Conservation (phyloP, 2,888 invertebrate genomes). For the Chrysolina haemoptera region DNA sequence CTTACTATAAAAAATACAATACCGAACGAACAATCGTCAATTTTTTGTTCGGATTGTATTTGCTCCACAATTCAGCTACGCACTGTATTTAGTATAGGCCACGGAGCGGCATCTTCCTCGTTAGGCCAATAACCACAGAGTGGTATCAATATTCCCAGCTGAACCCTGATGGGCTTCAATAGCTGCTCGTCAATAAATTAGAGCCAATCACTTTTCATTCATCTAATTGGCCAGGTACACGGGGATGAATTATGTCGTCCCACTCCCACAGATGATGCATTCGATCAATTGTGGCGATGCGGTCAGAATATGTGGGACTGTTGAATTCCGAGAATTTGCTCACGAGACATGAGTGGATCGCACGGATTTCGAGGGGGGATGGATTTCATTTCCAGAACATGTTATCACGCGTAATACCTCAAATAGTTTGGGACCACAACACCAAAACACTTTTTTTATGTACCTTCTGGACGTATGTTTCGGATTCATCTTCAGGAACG, state of each 20-base stretch:
- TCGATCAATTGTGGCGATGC: constrained; percentile 37
- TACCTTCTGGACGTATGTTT: too few species aligned
- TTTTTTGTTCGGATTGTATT: too few species aligned
- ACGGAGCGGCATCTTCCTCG: neutral
- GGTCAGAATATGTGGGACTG: constrained; percentile 33
- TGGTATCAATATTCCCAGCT: neutral
- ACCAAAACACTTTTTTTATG: too few species aligned
- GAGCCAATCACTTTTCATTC: constrained; percentile 20
- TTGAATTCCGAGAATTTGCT: constrained; percentile 37
- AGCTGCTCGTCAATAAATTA: constrained; percentile 21
- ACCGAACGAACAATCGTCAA: too few species aligned
- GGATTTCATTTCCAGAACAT: neutral
- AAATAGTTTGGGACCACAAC: too few species aligned
- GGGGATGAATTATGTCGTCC: neutral
- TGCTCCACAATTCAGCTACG: too few species aligned
- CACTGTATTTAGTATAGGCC: neutral
- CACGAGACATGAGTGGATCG: constrained; percentile 23
- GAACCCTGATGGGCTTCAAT: neutral
- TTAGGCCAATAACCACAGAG: neutral
- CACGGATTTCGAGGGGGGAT: neutral
- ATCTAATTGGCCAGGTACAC: constrained; percentile 6
- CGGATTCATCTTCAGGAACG: too few species aligned
- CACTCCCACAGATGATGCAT: constrained; percentile 13
- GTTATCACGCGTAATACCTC: too few species aligned
- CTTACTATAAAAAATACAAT: too few species aligned